Conservation (phyloP, 2,888 invertebrate genomes). For the Drosophila atripex region DNA sequence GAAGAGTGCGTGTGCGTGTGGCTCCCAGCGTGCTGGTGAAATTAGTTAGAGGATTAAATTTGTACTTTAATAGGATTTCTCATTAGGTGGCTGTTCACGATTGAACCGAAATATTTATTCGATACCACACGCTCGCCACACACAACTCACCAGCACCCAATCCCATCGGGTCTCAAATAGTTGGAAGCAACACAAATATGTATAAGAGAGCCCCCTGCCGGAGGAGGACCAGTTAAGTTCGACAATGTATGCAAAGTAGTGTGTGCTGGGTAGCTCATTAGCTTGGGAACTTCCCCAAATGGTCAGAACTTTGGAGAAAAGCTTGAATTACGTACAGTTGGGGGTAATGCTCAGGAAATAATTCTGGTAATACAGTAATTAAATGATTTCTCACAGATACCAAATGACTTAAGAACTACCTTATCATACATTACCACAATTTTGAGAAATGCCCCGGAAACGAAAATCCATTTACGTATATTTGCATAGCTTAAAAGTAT, state of each 20-base stretch:
- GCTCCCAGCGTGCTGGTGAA: conserved; percentile 46
- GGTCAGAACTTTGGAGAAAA: neutral
- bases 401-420: too few relatives aligned
- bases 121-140: conserved; percentile 16
- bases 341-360: neutral
- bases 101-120: conserved; percentile 38
- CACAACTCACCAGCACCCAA: conserved; percentile 1
- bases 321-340: neutral
- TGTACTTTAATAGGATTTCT: conserved; percentile 57
- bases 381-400: neutral
- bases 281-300: conserved; percentile 10
- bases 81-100: conserved; percentile 57
- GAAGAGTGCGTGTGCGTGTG: conserved; percentile 29
- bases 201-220: neutral
- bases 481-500: too few relatives aligned
- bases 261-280: conserved; percentile 21
- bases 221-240: conserved; percentile 9
- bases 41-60: conserved; percentile 69
- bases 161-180: conserved; percentile 1
- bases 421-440: too few relatives aligned
- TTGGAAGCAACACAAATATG: conserved; percentile 15
- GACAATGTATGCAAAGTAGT: conserved; percentile 29
- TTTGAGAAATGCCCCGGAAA: too few relatives aligned
- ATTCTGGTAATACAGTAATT: neutral
- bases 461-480: too few relatives aligned